phyloP scores from a whole-genome alignment of 2,113 vertebrate genomes.

The Psilopogon haemacephalus region DNA sequence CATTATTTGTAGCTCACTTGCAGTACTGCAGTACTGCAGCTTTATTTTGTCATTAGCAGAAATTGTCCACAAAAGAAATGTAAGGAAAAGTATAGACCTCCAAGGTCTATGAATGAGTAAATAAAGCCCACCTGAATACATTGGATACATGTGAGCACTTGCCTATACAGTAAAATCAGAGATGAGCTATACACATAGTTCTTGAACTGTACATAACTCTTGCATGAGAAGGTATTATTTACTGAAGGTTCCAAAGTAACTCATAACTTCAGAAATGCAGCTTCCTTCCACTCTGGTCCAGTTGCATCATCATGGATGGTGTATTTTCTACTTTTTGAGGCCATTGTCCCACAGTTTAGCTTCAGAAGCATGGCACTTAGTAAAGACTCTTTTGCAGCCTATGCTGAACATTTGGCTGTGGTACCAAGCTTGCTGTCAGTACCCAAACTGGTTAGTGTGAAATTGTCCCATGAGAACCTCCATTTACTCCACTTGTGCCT shows the following conservation, averaged over 20 bases:
- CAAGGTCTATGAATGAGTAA: background rate
- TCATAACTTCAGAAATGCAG: background rate
- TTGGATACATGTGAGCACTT: background rate
- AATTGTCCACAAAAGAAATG: background rate
- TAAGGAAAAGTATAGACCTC: background rate
- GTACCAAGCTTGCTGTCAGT: background rate
- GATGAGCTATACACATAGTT: slow-evolving; percentile 12
- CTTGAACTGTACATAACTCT: slow-evolving; percentile 6
- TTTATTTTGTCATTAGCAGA: background rate
- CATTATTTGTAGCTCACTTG: background rate
- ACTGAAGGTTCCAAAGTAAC: background rate
- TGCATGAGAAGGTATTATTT: background rate
- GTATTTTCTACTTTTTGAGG: background rate
- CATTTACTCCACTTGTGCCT: background rate
- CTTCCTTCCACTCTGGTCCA: background rate
- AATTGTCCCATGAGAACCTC: background rate
- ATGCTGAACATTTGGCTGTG: background rate
- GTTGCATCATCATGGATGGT: background rate
- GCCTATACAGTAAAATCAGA: slow-evolving; percentile 22
- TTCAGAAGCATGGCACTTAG: background rate
- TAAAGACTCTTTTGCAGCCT: background rate
- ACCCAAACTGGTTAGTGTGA: background rate
- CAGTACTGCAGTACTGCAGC: background rate
- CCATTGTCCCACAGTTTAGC: background rate
- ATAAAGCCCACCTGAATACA: background rate